phyloP scores from a whole-genome alignment of 2,113 vertebrate species.

The Peromyscus californicus region DNA sequence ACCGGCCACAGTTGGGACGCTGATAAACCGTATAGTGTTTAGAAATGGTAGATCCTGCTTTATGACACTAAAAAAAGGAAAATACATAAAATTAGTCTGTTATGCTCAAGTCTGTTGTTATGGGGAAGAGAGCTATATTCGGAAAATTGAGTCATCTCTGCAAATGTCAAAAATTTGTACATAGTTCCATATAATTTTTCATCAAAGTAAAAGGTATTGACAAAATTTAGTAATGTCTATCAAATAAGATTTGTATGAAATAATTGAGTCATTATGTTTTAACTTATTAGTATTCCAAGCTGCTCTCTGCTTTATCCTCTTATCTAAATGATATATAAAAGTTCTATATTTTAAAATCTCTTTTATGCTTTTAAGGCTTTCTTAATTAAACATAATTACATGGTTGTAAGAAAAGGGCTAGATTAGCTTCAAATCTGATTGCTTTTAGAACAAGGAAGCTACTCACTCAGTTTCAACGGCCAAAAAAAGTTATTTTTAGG shows the following conservation, averaged over 20 bases:
- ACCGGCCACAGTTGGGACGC: constrained; percentile 90
- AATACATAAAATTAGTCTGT: background rate
- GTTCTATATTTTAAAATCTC: constrained; percentile 68
- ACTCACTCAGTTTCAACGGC: constrained; percentile 8
- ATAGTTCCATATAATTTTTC: constrained; percentile 11
- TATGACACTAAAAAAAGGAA: constrained; percentile 90
- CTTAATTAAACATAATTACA: constrained; percentile 71
- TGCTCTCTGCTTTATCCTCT: constrained; percentile 60
- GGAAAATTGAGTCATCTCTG: constrained; percentile 29
- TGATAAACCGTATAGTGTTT: constrained; percentile 95
- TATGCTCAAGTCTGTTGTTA: background rate
- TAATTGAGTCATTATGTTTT: constrained; percentile 64
- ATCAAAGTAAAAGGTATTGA: constrained; percentile 51
- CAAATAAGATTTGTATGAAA: constrained; percentile 51
- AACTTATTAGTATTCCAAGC: constrained; percentile 58
- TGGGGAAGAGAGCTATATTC: background rate
- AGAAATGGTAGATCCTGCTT: constrained; percentile 89
- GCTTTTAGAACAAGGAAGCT: constrained; percentile 61
- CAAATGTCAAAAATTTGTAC: constrained; percentile 35
- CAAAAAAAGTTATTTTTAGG: constrained; percentile 58
- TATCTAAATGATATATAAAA: constrained; percentile 70
- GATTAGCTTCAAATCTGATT: constrained; percentile 69
- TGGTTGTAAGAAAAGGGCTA: constrained; percentile 61
- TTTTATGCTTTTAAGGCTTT: constrained; percentile 57
- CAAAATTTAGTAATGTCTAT: constrained; percentile 42